Conservation (phyloP, 1,140 invertebrate genomes). For the Brachionus rubens region DNA sequence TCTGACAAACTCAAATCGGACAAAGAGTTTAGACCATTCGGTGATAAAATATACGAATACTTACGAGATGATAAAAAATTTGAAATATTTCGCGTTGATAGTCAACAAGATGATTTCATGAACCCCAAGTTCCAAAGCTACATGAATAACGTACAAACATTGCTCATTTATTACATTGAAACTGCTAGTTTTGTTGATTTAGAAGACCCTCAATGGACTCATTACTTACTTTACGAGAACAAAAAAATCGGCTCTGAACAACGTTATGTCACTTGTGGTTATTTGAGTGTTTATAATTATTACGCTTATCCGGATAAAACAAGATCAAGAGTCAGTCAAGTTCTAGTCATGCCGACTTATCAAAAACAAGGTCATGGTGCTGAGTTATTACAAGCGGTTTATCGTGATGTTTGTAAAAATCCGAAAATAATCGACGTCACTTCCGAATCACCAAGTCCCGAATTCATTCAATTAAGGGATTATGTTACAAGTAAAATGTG, state of each 20-base stretch:
- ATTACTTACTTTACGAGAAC: slow-evolving; percentile 86
- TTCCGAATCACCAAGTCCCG: slow-evolving; percentile 71
- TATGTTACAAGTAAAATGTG: slow-evolving; percentile 79
- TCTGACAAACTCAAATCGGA: background rate
- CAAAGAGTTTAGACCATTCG: background rate
- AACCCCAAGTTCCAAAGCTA: slow-evolving; percentile 73
- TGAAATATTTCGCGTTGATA: background rate
- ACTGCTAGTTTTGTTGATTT: slow-evolving; percentile 79
- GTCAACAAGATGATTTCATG: slow-evolving; percentile 62
- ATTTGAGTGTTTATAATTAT: slow-evolving; percentile 86
- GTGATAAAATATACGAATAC: background rate
- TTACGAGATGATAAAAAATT: background rate
- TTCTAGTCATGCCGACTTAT: slow-evolving; percentile 82
- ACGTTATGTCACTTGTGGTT: slow-evolving; percentile 75
- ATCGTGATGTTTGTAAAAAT: slow-evolving; percentile 70
- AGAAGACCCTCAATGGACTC: slow-evolving; percentile 85
- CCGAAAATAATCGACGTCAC: slow-evolving; percentile 77
- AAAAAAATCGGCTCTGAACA: slow-evolving; percentile 67
- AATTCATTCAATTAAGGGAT: slow-evolving; percentile 81
- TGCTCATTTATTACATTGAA: slow-evolving; percentile 91
- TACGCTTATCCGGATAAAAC: slow-evolving; percentile 83
- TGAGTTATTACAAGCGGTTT: slow-evolving; percentile 72
- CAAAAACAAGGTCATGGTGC: slow-evolving; percentile 78
- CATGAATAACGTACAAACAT: slow-evolving; percentile 80
- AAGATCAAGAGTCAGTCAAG: slow-evolving; percentile 83